Percentiles rank a stretch among this genome's conserved stretches.
phyloP scores from a whole-genome alignment of 2,113 vertebrate genomes.

The Phyllostomus hastatus region DNA sequence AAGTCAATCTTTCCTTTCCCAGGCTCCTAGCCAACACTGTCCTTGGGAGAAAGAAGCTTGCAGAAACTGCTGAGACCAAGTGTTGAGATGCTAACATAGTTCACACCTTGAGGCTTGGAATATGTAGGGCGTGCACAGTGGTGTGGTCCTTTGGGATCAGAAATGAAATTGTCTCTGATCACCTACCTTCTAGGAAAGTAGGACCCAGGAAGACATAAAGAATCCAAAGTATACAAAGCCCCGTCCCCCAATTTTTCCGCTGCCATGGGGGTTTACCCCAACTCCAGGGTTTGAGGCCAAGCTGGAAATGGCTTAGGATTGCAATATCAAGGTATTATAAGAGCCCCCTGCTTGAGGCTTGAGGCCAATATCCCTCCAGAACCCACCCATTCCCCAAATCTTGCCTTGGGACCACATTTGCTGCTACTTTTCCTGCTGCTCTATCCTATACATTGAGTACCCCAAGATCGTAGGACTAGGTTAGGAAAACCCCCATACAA shows the following conservation, averaged over 20 bases:
- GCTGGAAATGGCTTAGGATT: slow-evolving; percentile 51
- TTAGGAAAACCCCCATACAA: slow-evolving; percentile 82
- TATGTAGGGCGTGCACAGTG: not conserved
- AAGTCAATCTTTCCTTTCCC: slow-evolving; percentile 30
- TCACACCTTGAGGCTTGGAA: slow-evolving; percentile 26
- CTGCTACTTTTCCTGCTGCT: slow-evolving; percentile 92
- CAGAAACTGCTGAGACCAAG: slow-evolving; percentile 38
- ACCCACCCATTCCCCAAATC: slow-evolving; percentile 58
- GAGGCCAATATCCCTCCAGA: slow-evolving; percentile 66
- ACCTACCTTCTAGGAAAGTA: slow-evolving; percentile 49
- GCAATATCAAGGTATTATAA: slow-evolving; percentile 57
- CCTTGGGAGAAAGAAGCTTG: slow-evolving; percentile 47
- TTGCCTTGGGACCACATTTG: slow-evolving; percentile 87
- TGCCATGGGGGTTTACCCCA: slow-evolving; percentile 35
- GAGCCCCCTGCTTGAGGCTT: slow-evolving; percentile 60
- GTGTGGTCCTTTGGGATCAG: slow-evolving; percentile 1
- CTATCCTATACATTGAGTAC: slow-evolving; percentile 82
- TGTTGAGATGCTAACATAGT: slow-evolving; percentile 21
- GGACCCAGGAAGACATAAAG: slow-evolving; percentile 30
- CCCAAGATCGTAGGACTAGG: slow-evolving; percentile 82
- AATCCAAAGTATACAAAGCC: slow-evolving; percentile 39
- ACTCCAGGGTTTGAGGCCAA: slow-evolving; percentile 39
- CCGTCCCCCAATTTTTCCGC: not conserved
- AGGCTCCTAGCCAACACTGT: slow-evolving; percentile 25
- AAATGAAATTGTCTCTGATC: slow-evolving; percentile 29